Conservation (phyloP, 2,113 vertebrate genomes). For the Noturus placidus region DNA sequence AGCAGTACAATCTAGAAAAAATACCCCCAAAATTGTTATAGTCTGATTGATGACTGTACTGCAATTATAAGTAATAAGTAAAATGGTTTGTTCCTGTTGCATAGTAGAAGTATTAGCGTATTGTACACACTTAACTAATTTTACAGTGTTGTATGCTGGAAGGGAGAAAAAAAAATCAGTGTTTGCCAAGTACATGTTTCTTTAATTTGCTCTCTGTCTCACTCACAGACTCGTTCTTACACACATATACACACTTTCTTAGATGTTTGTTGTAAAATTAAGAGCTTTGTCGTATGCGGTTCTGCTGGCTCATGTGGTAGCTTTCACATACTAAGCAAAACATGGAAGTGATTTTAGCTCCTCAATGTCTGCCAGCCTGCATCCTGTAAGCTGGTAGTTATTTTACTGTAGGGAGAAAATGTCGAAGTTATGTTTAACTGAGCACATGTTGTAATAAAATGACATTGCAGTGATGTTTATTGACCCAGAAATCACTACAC, state of each 20-base stretch:
- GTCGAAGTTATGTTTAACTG: not conserved
- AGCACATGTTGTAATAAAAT: constrained; percentile 1
- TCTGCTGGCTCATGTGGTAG: constrained; percentile 67
- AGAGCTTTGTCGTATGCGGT: constrained; percentile 52
- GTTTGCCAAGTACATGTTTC: constrained; percentile 20
- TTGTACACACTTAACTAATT: not conserved
- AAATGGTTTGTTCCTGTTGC: not conserved
- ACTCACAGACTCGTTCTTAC: not conserved
- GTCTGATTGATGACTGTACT: not conserved
- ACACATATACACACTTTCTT: constrained; percentile 4
- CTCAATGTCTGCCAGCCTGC: constrained; percentile 41
- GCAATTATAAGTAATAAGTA: not conserved
- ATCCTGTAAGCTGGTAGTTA: constrained; percentile 59
- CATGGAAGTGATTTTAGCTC: constrained; percentile 60
- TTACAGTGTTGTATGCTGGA: not conserved
- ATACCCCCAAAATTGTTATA: not conserved
- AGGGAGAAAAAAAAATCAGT: too few species aligned
- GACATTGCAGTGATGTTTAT: not conserved
- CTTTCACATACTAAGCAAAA: constrained; percentile 58
- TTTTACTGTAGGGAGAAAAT: constrained; percentile 57
- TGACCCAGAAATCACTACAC: constrained; percentile 1
- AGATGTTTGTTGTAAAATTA: constrained; percentile 53
- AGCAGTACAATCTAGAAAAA: not conserved
- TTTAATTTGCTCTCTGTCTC: constrained; percentile 7
- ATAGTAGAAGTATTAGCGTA: not conserved